Conservation (phyloP, 2,888 invertebrate genomes). For the Drosophila phalerata region DNA sequence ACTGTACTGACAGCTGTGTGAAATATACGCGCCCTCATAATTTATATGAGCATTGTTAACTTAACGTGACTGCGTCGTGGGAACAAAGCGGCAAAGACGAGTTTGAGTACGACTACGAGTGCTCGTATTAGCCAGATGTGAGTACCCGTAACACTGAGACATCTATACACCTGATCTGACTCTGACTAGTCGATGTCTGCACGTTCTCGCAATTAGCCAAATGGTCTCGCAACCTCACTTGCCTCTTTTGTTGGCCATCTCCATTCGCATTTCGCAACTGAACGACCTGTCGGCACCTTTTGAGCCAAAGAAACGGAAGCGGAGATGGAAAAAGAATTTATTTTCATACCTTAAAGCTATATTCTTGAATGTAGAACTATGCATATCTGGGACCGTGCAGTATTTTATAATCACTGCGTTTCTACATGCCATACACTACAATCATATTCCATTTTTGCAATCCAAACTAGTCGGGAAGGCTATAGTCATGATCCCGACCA, state of each 20-base stretch:
- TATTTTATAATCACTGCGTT: neutral
- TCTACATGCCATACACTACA: neutral
- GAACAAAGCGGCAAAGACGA: conserved; percentile 32
- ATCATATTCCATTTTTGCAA: conserved; percentile 1
- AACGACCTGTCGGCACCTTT: conserved; percentile 6
- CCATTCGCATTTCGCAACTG: neutral
- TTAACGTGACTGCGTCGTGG: conserved; percentile 77
- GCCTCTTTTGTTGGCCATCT: conserved; percentile 8
- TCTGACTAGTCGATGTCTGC: conserved; percentile 48
- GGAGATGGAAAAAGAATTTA: conserved; percentile 11
- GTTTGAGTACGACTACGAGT: neutral
- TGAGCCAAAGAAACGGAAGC: neutral
- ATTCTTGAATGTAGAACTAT: neutral
- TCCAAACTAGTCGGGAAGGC: too few species aligned
- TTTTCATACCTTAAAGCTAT: conserved; percentile 14
- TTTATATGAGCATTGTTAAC: conserved; percentile 81
- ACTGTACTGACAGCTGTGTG: conserved; percentile 80
- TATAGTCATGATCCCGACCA: too few species aligned
- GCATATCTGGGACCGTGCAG: neutral
- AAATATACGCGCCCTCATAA: conserved; percentile 78
- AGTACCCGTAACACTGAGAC: neutral
- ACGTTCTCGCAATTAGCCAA: conserved; percentile 78
- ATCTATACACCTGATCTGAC: conserved; percentile 24
- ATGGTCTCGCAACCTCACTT: conserved; percentile 59
- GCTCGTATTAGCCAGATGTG: conserved; percentile 47